These are phyloP conservation scores for Cheiracanthium punctorium DNA, from an alignment of 2,888 invertebrate genomes.

Conservation along the genomic window DNA sequence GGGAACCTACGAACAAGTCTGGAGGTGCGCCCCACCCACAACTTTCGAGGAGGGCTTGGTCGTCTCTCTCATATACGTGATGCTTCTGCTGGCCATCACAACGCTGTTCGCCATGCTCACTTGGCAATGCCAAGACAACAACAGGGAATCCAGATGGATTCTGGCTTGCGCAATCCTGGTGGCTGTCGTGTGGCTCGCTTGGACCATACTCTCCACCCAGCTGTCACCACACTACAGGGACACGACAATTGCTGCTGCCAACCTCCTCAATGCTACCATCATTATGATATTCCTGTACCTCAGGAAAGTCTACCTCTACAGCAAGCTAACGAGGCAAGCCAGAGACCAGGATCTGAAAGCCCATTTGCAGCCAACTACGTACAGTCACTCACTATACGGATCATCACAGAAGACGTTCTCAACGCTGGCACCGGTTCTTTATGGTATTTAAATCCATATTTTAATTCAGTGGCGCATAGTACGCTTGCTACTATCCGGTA, in stretches of 20 bases:
- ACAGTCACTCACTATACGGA: conserved; percentile 65
- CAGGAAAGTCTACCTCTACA: conserved; percentile 75
- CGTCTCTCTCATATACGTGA: conserved; percentile 76
- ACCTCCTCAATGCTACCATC: conserved; percentile 76
- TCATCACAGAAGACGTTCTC: conserved; percentile 65
- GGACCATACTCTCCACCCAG: conserved; percentile 76
- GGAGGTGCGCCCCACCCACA: conserved; percentile 75
- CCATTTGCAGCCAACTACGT: conserved; percentile 60
- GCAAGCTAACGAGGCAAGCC: conserved; percentile 70
- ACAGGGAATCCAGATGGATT: conserved; percentile 77
- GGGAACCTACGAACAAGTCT: conserved; percentile 70
- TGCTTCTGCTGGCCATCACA: conserved; percentile 76
- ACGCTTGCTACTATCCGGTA: too few relatives aligned
- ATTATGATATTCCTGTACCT: conserved; percentile 76
- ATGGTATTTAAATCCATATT: conserved; percentile 62
- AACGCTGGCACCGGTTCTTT: conserved; percentile 65
- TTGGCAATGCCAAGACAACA: conserved; percentile 76
- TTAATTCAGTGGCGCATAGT: too few relatives aligned
- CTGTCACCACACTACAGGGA: conserved; percentile 75
- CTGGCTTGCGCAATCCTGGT: conserved; percentile 75
- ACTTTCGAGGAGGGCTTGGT: conserved; percentile 76
- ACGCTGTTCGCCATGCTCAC: conserved; percentile 76
- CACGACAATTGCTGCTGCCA: conserved; percentile 76
- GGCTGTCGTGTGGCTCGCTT: conserved; percentile 76
- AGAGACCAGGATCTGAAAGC: conserved; percentile 68